Percentiles rank a stretch among this genome's conserved stretches.
Conservation (phyloP, 2,888 invertebrate species). For the Tiphia femorata region DNA sequence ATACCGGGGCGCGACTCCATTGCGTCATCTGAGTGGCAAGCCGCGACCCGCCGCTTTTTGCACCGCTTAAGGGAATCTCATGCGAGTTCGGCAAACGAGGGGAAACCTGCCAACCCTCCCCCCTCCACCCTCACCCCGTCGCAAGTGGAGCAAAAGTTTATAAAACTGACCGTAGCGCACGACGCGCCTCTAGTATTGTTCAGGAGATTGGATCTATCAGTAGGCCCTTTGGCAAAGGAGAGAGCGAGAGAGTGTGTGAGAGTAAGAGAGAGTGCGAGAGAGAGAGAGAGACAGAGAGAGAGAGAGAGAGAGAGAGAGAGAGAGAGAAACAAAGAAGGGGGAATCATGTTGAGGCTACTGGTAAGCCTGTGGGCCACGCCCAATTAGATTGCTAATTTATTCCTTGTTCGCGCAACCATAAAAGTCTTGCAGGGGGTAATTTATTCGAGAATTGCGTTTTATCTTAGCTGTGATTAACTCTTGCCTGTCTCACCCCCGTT, state of each 20-base stretch:
- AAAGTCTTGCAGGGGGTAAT: too few species aligned
- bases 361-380: too few species aligned
- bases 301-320: too few species aligned
- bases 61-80: conserved; percentile 66
- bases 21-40: too few species aligned
- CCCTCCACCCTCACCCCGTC: too few species aligned
- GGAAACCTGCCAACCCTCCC: too few species aligned
- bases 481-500: not conserved
- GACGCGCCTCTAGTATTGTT: conserved; percentile 56
- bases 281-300: too few species aligned
- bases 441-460: not conserved
- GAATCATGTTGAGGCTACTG: conserved; percentile 48
- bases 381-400: too few species aligned
- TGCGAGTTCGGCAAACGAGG: conserved; percentile 31
- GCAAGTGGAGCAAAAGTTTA: conserved; percentile 62
- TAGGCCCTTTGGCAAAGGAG: too few species aligned
- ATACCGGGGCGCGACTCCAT: conserved; percentile 60
- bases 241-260: too few species aligned
- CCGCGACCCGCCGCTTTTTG: conserved; percentile 58
- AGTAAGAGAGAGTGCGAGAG: too few species aligned
- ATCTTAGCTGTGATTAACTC: not conserved
- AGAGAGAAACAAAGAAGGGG: not conserved
- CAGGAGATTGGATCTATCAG: conserved; percentile 34
- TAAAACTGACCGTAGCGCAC: conserved; percentile 55
- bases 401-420: too few species aligned